Evolutionary conservation across 2,888 invertebrate genomes (phyloP), one percentile per base, ranked within the genome.

Genomic region (Lasius platythorax): DNA sequence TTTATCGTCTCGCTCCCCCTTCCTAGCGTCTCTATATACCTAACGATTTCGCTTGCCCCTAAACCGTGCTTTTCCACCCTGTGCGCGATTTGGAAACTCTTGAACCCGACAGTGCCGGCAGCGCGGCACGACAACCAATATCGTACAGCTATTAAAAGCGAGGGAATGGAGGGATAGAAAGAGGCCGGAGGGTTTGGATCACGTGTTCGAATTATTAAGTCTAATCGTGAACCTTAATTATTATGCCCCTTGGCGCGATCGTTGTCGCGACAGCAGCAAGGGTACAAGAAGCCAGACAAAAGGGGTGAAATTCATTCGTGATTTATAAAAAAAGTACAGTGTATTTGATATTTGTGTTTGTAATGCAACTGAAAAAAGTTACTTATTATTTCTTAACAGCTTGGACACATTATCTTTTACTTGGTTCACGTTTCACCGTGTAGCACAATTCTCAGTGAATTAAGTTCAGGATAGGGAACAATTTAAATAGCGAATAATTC

Each of bases 121-220:
- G 82, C 86, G 86, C 86, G 68, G 83, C 75, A 85, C 87, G 85
- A 88, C 86, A 87, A 87, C 87, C 88, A 86, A 88, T 88, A 87
- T 87, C 83, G 87, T 85, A 50, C 76, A 46, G 84, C 85, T 82
- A 87, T 90, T 90, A 90, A 87, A 87, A 85, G 74, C 79, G 33
- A 67, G 33, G 72, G 82, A 53, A 40, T 37, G 50, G 64, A 30
- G 37, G 66, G 72, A 40, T 50, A 61, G 40, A 70, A 58, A 83
- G 50, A 50, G 64, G 23, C 63, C 43, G 70, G 70, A 15, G 86
- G 74, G 83, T 56, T 61, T 12, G 37, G 85, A 91, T 92, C 92
- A 93, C 93, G 92, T 92, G 92, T 92, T 92, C 92, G 92, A 93
- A 94, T 93, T 94, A 94, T 93, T 93, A 93, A 93, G 93, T 93